Conservation (phyloP, 2,888 invertebrate genomes). For the Papilio protenor region DNA sequence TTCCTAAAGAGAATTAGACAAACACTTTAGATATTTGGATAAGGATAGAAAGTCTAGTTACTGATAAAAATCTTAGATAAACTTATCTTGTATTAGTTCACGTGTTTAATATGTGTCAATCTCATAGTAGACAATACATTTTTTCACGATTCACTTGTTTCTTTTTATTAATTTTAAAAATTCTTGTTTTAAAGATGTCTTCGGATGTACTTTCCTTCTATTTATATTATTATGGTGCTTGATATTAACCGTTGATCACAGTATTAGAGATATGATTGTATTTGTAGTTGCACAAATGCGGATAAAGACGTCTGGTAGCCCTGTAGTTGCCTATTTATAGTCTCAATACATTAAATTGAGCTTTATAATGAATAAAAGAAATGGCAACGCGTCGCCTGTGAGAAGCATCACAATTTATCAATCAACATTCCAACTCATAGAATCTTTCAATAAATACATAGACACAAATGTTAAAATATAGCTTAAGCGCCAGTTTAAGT, state of each 20-base stretch:
- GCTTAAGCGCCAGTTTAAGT: neutral
- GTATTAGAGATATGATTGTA: too few relatives aligned
- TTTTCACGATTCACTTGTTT: neutral
- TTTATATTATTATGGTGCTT: neutral
- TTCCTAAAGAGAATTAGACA: neutral
- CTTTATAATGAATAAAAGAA: constrained; percentile 39
- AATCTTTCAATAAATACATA: constrained; percentile 11
- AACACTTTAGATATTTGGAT: constrained; percentile 9
- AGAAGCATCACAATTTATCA: constrained; percentile 23
- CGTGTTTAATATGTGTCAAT: constrained; percentile 23
- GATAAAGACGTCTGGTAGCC: neutral
- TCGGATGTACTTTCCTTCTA: too few relatives aligned
- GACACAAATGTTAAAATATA: neutral
- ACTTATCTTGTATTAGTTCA: constrained; percentile 31
- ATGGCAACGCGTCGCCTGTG: constrained; percentile 21
- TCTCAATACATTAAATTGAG: constrained; percentile 30
- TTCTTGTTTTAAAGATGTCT: neutral
- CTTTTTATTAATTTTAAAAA: neutral
- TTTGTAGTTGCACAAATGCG: too few relatives aligned
- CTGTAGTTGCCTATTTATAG: constrained; percentile 19
- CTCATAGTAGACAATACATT: neutral
- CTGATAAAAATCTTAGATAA: constrained; percentile 29
- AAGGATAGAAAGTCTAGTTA: constrained; percentile 1
- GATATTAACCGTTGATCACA: neutral
- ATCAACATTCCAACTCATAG: constrained; percentile 27